Evolutionary conservation across 2,888 invertebrate species (phyloP).

Genomic region (Ophraella communa): DNA sequence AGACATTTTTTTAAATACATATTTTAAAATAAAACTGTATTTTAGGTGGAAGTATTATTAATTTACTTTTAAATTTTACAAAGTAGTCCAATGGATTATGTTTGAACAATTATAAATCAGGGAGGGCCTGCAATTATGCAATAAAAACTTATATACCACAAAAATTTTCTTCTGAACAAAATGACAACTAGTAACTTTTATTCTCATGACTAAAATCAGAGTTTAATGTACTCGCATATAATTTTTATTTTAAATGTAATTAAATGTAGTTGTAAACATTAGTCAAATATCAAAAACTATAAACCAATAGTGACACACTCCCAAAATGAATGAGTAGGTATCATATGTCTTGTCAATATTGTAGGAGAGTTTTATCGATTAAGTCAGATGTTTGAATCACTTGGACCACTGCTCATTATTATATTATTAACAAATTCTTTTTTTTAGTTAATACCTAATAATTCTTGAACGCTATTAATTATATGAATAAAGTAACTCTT

Average conservation of each 20-base stretch:
- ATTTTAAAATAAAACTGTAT: too few species aligned
- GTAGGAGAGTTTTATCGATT: slow-evolving; percentile 11
- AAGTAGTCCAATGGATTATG: too few species aligned
- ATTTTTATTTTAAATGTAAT: neutral
- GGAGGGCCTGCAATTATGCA: too few species aligned
- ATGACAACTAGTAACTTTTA: neutral
- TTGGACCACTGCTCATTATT: slow-evolving; percentile 40
- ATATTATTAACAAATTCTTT: slow-evolving; percentile 53
- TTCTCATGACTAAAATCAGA: neutral
- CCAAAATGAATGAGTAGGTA: neutral
- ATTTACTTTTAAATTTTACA: too few species aligned
- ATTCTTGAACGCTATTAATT: slow-evolving; percentile 51
- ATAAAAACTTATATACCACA: too few species aligned
- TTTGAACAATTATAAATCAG: too few species aligned
- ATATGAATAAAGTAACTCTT: slow-evolving; percentile 54
- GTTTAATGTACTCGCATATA: neutral
- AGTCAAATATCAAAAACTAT: neutral
- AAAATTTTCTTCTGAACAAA: neutral
- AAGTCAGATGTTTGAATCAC: slow-evolving; percentile 25
- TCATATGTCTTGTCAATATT: slow-evolving; percentile 6
- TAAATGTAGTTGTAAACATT: too few species aligned
- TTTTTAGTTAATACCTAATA: slow-evolving; percentile 48
- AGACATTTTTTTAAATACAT: neutral
- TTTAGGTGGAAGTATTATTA: too few species aligned
- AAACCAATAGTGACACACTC: neutral